Percentiles rank a stretch among this genome's conserved stretches.
Conservation (phyloP, 1,140 invertebrate genomes). For the Macrobrachium rosenbergii region DNA sequence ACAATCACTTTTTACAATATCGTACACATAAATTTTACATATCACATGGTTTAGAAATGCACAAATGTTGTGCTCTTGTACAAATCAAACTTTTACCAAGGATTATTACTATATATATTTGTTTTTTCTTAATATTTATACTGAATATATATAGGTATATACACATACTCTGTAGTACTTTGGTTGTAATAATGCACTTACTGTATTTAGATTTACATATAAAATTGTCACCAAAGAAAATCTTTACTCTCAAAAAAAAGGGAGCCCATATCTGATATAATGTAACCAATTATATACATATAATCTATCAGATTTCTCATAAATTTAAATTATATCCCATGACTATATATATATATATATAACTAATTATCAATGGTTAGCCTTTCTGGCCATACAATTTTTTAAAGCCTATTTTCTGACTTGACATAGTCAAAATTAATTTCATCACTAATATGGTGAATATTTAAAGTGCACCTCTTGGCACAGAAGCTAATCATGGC, state of each 20-base stretch:
- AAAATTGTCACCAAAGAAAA: slow-evolving; percentile 14
- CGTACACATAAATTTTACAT: slow-evolving; percentile 57
- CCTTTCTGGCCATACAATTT: background rate
- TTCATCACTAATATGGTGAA: slow-evolving; percentile 8
- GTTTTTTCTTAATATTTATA: slow-evolving; percentile 31
- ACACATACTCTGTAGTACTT: slow-evolving; percentile 59
- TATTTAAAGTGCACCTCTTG: too few relatives aligned
- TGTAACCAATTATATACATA: background rate
- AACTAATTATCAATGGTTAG: background rate
- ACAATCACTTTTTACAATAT: slow-evolving; percentile 40
- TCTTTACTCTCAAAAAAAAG: slow-evolving; percentile 13
- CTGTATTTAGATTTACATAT: slow-evolving; percentile 11
- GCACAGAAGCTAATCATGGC: too few relatives aligned
- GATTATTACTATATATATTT: slow-evolving; percentile 26
- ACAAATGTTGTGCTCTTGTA: slow-evolving; percentile 57
- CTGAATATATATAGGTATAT: slow-evolving; percentile 8
- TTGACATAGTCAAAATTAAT: background rate
- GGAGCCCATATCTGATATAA: slow-evolving; percentile 1
- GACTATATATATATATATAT: slow-evolving; percentile 6
- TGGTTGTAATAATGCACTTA: slow-evolving; percentile 59
- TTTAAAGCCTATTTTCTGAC: slow-evolving; percentile 1
- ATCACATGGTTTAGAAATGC: slow-evolving; percentile 59
- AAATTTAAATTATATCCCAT: too few relatives aligned
- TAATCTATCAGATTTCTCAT: too few relatives aligned
- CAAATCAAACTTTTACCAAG: slow-evolving; percentile 29